Conservation (phyloP, 1,140 invertebrate genomes). For the Drosophila lowei region DNA sequence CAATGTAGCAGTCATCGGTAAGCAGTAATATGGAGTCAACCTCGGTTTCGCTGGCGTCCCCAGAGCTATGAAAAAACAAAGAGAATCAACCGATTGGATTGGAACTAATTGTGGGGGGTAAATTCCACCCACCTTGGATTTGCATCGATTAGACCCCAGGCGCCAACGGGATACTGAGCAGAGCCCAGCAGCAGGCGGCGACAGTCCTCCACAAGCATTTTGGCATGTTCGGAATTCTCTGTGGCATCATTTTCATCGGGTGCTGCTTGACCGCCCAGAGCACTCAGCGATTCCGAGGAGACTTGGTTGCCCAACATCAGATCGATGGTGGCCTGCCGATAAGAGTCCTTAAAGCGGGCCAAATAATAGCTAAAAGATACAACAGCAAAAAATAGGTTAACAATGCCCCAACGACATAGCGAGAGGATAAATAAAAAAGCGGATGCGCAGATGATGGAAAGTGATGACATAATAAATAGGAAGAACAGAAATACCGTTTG, state of each 20-base stretch:
- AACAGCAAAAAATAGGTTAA: conserved; percentile 11
- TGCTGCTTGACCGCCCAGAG: conserved; percentile 71
- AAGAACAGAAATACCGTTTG: conserved; percentile 61
- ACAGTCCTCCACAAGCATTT: conserved; percentile 96
- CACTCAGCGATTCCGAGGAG: conserved; percentile 77
- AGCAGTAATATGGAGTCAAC: conserved; percentile 96
- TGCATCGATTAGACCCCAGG: conserved; percentile 98
- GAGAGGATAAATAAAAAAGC: conserved; percentile 26
- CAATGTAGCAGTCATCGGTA: conserved; percentile 95
- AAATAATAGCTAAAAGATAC: conserved; percentile 92
- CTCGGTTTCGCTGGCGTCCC: conserved; percentile 94
- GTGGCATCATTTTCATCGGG: conserved; percentile 86
- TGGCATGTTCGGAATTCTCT: conserved; percentile 93
- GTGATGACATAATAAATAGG: conserved; percentile 24
- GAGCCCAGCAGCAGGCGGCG: conserved; percentile 95
- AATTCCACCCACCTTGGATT: conserved; percentile 88
- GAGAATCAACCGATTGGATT: neutral
- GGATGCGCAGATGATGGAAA: conserved; percentile 36
- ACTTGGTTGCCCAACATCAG: conserved; percentile 91
- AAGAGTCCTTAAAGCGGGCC: conserved; percentile 97
- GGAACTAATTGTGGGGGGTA: no score
- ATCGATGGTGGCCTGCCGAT: conserved; percentile 97
- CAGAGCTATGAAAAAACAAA: conserved; percentile 85
- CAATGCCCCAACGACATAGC: neutral
- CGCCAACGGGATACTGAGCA: conserved; percentile 93